These are phyloP conservation scores for Drosophila leonis DNA, from an alignment of 2,888 invertebrate species.

Conservation along the genomic window DNA sequence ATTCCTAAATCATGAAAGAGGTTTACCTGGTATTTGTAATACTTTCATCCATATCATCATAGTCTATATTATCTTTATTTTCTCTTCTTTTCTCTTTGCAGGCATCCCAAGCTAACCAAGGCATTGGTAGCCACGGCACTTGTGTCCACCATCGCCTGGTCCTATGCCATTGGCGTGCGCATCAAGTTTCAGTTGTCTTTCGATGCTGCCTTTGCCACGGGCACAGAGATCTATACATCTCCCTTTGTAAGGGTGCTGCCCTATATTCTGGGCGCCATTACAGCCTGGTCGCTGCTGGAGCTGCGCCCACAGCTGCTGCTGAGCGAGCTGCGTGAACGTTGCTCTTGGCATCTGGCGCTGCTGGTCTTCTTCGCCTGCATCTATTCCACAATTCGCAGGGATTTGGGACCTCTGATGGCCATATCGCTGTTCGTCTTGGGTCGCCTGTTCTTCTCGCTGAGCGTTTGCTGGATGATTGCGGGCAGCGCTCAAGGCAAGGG, in stretches of 20 bases:
- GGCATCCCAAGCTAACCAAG: slow-evolving; percentile 79
- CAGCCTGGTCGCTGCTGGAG: slow-evolving; percentile 85
- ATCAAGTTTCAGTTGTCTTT: slow-evolving; percentile 83
- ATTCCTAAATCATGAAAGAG: too few relatives aligned
- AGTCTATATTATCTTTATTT: not conserved
- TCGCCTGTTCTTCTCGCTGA: slow-evolving; percentile 86
- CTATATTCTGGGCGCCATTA: slow-evolving; percentile 86
- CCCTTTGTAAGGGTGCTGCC: slow-evolving; percentile 86
- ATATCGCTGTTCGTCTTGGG: slow-evolving; percentile 86
- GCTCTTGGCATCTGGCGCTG: slow-evolving; percentile 82
- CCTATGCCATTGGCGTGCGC: slow-evolving; percentile 76
- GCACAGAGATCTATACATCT: slow-evolving; percentile 86
- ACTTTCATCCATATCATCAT: too few relatives aligned
- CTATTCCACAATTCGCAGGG: slow-evolving; percentile 83
- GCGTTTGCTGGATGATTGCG: slow-evolving; percentile 87
- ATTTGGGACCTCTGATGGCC: slow-evolving; percentile 85
- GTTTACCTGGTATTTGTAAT: too few relatives aligned
- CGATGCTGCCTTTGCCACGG: slow-evolving; percentile 84
- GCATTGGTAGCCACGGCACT: slow-evolving; percentile 56
- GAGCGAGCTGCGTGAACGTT: slow-evolving; percentile 75
- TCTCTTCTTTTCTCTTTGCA: slow-evolving; percentile 38
- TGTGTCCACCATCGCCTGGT: slow-evolving; percentile 77
- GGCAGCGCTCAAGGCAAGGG: slow-evolving; percentile 87
- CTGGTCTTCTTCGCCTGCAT: slow-evolving; percentile 82
- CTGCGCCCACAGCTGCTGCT: slow-evolving; percentile 70